These are phyloP conservation scores for Falco biarmicus DNA, from an alignment of 2,797 vertebrate species.

Conservation along the genomic window DNA sequence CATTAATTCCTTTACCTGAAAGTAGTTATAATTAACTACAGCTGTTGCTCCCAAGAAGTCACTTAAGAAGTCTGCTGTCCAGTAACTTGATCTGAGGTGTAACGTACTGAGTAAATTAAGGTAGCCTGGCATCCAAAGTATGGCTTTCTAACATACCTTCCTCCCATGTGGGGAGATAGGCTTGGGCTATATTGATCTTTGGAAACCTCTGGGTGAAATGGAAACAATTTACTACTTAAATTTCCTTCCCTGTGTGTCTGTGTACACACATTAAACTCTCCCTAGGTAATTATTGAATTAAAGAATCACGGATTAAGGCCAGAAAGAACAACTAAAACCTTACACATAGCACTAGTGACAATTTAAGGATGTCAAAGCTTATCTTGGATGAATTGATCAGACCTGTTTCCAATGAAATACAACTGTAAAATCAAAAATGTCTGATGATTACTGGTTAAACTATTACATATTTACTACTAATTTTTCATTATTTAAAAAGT, in stretches of 20 bases:
- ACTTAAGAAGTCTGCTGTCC: not conserved
- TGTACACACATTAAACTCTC: not conserved
- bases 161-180: not conserved
- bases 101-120: not conserved
- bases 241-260: not conserved
- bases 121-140: not conserved
- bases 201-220: not conserved
- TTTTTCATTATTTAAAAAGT: not conserved
- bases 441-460: not conserved
- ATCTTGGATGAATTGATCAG: not conserved
- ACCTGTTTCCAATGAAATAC: not conserved
- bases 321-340: not conserved
- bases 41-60: not conserved
- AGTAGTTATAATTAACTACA: not conserved
- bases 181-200: not conserved
- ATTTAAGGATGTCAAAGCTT: not conserved
- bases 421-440: not conserved
- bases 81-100: not conserved
- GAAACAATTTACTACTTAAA: not conserved
- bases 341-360: accelerated
- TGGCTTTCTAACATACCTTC: not conserved
- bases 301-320: not conserved
- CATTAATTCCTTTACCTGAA: not conserved
- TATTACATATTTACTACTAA: not conserved
- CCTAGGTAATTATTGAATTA: not conserved